Conservation (phyloP, 2,797 vertebrate species). For the Oryzias dopingdopingensis region DNA sequence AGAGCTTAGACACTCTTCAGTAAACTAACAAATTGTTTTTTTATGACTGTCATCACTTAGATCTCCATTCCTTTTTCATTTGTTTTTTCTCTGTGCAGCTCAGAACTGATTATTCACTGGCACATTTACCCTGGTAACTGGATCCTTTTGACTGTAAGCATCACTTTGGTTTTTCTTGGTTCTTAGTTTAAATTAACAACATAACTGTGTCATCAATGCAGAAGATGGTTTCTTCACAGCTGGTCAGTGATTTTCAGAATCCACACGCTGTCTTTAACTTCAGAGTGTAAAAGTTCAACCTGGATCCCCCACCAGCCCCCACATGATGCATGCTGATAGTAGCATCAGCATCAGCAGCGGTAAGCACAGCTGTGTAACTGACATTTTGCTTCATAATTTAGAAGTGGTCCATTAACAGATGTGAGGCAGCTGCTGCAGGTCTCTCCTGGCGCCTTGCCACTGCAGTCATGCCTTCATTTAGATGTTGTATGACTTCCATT, state of each 20-base stretch:
- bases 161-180: background rate
- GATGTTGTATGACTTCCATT: slow-evolving; percentile 28
- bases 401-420: slow-evolving; percentile 52
- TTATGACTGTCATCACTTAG: background rate
- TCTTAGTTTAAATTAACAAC: background rate
- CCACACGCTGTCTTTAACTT: background rate
- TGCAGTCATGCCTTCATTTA: slow-evolving; percentile 18
- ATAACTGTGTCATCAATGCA: background rate
- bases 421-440: slow-evolving; percentile 26
- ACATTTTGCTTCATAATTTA: slow-evolving; percentile 55
- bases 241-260: background rate
- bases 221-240: background rate
- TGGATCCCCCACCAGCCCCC: background rate
- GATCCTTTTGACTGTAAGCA: no score
- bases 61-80: no score
- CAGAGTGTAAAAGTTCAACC: background rate
- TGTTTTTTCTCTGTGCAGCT: background rate
- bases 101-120: no score
- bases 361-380: slow-evolving; percentile 52
- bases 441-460: slow-evolving; percentile 11
- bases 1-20: slow-evolving; percentile 33
- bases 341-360: slow-evolving; percentile 43
- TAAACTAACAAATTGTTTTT: background rate
- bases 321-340: slow-evolving; percentile 4
- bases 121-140: no score